These are phyloP conservation scores for Callimorpha dominula DNA, from an alignment of 2,888 invertebrate species.

Conservation along the genomic window DNA sequence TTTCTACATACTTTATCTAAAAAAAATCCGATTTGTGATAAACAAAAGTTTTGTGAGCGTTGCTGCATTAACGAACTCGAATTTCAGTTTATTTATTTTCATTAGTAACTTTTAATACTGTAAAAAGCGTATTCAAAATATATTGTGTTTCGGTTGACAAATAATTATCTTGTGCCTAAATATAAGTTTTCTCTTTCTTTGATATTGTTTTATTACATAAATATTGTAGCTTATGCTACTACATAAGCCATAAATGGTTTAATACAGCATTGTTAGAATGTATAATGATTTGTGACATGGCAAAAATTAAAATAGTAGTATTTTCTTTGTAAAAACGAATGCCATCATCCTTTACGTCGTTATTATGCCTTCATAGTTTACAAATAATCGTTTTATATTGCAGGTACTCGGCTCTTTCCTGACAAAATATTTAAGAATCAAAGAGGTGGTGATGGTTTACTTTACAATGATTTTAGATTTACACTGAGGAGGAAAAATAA, in stretches of 20 bases:
- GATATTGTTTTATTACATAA: background rate
- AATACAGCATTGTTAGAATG: background rate
- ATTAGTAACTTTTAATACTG: background rate
- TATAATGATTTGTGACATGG: background rate
- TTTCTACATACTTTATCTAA: too few relatives aligned
- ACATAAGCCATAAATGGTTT: background rate
- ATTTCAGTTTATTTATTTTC: too few relatives aligned
- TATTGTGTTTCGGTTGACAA: background rate
- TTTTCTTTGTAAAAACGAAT: background rate
- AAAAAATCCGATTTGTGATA: too few relatives aligned
- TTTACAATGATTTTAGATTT: slow-evolving; percentile 15
- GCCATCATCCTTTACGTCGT: background rate
- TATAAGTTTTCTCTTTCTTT: background rate
- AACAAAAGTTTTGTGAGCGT: background rate
- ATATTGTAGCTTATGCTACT: background rate
- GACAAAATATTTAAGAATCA: background rate
- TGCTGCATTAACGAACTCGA: background rate
- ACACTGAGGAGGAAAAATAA: slow-evolving; percentile 18
- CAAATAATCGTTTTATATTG: background rate
- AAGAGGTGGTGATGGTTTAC: slow-evolving; percentile 7
- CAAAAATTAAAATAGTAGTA: background rate
- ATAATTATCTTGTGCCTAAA: background rate
- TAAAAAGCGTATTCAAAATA: background rate
- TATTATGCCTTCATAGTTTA: background rate
- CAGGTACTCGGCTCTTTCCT: background rate